Base-by-base conservation (phyloP, 2,113 vertebrate genomes). In the Gnathonemus echidnorhynchus region DNA sequence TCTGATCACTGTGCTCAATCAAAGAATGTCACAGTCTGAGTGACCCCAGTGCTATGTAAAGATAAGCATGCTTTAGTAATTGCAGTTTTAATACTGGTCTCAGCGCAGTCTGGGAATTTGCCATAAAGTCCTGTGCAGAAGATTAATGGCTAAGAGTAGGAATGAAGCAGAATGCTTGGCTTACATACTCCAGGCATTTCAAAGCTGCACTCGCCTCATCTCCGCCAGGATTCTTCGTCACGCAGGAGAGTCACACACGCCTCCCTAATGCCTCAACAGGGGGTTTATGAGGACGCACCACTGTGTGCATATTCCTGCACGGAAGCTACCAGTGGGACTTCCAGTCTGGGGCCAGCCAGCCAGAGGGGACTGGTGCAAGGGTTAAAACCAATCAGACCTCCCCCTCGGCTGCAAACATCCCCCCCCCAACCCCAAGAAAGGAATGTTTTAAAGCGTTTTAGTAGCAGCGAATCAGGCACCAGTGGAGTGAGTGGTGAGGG, bases 121-220 rank as follows among this genome's bases (percentile, higher is more conserved):
- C 48, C 88, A 58, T 53, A 17, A 80, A 39, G 45, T 31, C 88
- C 45, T 10, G 9, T 39, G 35, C 74, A 87, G 49, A 39, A 53
- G 86, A 53, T 39, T 53, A 56, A 31, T 3, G 31, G 86, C 49
- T 53, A 19, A 15, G 86, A 87, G 50, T 53, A 39, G 31, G 27
- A 87, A 35, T 15, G 2, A 15, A n/a, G 50, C n/a, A 9, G 19
- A 86, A 15, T 1, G 27, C 77, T 66, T 70, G 77, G 89, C 94
- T 95, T 96, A 95, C 95, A 96, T 92, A 95, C 94, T 96, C 93
- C 95, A 95, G 95, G 88, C 93, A 94, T 93, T 93, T 96, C 95
- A 95, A 94, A 95, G 94, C 93, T 4, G 90, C 93, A 92, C 92
- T 92, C 77, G 94, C 93, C 92, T 92, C 94, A 5, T 93, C 94